Base-by-base conservation (phyloP, 64 coral and sea anemone species). In the Actinia equina region DNA sequence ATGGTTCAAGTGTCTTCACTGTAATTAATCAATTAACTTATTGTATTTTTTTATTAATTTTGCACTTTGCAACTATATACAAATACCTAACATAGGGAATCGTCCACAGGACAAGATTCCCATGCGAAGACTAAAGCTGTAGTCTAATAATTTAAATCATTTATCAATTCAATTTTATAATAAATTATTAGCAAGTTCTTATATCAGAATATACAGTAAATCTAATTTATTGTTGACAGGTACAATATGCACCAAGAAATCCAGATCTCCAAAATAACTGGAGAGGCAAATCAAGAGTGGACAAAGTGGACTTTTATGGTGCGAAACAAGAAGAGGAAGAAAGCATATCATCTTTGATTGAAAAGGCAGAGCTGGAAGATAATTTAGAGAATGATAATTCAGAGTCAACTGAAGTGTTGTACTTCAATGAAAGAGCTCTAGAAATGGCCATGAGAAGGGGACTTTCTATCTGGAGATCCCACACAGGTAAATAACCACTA, bases 381-480 rank as follows among this genome's bases (percentile, higher is more conserved):
- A 77, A 56, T 76, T 71, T 87, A 83, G 86, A 89, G 10, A 30
- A 83, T 54, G 93, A 89, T 16, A 69, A 90, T 27, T 89, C 86
- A 0, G 80, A 77, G 8, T 57, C 60, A 13, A 58, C 17, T 59
- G 82, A 91, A 22, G 89, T 82, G 43, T 3, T 52, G 5, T 19
- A 45, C 54, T 95, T 55, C 25, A 95, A 88, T 83, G 97, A 99
- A 80, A 88, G 63, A 84, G 90, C 88, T 16, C 84, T 99, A 17
- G 88, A 92, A 65, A 59, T 81, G 89, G 97, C 97, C 14, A 95
- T 99, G 93, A 95, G 89, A 46, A 89, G 87, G 44, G 94, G 97
- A 6, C 85, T 98, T 82, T 99, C 97, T 42, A 99, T 98, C 65
- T 99, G 97, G 97, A 95, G 88, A 52, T 92, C 93, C 26, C 97